Base-by-base conservation (phyloP, 2,888 invertebrate species). In the Ophion costatus region DNA sequence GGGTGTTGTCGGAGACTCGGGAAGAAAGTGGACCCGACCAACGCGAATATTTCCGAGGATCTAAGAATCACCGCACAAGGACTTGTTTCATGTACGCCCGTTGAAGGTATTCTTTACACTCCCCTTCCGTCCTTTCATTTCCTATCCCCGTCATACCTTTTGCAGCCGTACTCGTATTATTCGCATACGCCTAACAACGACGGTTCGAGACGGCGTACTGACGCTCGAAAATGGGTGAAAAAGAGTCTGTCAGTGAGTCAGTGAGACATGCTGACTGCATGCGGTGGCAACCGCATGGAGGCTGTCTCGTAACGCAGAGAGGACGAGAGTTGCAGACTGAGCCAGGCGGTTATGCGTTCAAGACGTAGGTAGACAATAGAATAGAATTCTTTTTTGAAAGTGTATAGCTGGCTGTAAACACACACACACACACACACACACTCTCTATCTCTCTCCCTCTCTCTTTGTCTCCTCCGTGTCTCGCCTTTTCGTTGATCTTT, bases 361-460 rank as follows among this genome's bases (percentile, higher is more conserved):
- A 83, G 81, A 89, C 88, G 91, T 91, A 90, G 90, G 91, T 87
- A 91, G 91, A 91, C 91, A 91, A 91, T 91, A 86, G 91, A 88
- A 90, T 86, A 85, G 86, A 87, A 85, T 77, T n/a, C n/a, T 84
- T 83, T 85, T 85, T 83, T 79, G 78, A 80, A 83, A 85, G 86
- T 84, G 5, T 17, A 51, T 51, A 82, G 81, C 78, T 85, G 67
- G 69, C 77, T 81, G 67, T 51, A 63, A 69, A 75, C 70, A 64
- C 76, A 45, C n/a, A n/a, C 14, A 63, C 80, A 61, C 29, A n/a
- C 71, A 29, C 63, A 17, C 22, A 10, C 33, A 17, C 33, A 57
- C 33, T 75, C 42, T 64, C 63, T 51, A 64, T 64, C 51, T 64
- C 11, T 38, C 20, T 20, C 10, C 76, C 51, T 80, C 42, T 74